phyloP scores from a whole-genome alignment of 2,888 invertebrate species.

The Schrankia costaestrigalis region DNA sequence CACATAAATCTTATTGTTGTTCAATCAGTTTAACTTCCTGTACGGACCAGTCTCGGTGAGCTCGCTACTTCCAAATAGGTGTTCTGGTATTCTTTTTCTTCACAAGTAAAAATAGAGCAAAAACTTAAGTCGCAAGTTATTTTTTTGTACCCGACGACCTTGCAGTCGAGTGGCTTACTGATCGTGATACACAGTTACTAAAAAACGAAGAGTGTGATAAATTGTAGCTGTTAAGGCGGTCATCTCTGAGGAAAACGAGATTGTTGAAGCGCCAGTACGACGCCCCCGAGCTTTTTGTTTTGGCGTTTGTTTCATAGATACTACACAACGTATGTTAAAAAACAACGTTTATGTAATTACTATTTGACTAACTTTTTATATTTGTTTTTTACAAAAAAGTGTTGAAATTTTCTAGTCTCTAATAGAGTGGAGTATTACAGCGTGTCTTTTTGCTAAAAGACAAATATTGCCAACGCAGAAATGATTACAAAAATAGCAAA shows the following conservation, averaged over 20 bases:
- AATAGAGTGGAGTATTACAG: too few relatives aligned
- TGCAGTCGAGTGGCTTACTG: conserved; percentile 71
- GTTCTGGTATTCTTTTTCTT: conserved; percentile 75
- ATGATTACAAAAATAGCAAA: too few relatives aligned
- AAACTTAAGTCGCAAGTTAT: conserved; percentile 60
- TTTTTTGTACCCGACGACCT: conserved; percentile 69
- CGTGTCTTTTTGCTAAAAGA: too few relatives aligned
- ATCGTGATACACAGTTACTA: conserved; percentile 70
- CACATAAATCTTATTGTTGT: conserved; percentile 76
- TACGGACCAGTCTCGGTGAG: conserved; percentile 60
- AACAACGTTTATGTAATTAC: too few relatives aligned
- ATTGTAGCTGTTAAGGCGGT: conserved; percentile 59
- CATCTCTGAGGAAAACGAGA: conserved; percentile 28
- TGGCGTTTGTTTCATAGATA: too few relatives aligned
- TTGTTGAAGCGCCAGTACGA: conserved; percentile 21
- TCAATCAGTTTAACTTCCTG: conserved; percentile 73
- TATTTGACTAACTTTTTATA: too few relatives aligned
- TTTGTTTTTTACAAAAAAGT: too few relatives aligned
- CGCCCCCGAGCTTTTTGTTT: conserved; percentile 2
- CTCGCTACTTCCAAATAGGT: conserved; percentile 73
- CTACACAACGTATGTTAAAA: too few relatives aligned
- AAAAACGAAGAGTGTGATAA: conserved; percentile 69
- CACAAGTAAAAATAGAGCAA: conserved; percentile 72
- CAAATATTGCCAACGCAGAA: too few relatives aligned
- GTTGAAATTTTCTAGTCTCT: too few relatives aligned